Evolutionary conservation across 2,888 invertebrate genomes (phyloP), one percentile per base, ranked within the genome.

Genomic region (Bugula neritina): DNA sequence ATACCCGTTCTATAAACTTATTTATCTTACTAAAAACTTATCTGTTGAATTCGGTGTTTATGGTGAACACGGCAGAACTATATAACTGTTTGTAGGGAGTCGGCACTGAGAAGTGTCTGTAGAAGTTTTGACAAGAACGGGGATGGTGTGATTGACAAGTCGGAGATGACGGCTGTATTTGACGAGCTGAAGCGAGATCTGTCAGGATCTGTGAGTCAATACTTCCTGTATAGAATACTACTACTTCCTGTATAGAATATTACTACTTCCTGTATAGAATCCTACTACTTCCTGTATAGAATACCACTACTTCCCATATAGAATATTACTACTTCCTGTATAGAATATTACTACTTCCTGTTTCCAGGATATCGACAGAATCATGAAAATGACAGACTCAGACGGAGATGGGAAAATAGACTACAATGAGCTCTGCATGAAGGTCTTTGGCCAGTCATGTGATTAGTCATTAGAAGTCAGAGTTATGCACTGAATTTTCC

Each of bases 371-470:
- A 69, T 72, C 0, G 34, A 69, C 17, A 34, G 54, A 23, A 54
- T 73, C 35, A 72, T 73, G 69, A 34, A 43, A 13, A 43, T 55
- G 70, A 54, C 57, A 5, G 73, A 73, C 54, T 23, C 29, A 17
- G 73, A 73, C 35, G 72, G 71, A 2, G 52, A 52, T 55, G 55
- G 69, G 1, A 29, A 43, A 10, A 17, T 73, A 5, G 71, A 72
- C n/a, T 73, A 73, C 54, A 71, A 73, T 29, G 73, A 73, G 69
- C 72, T 73, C 29, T 70, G 70, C 31, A 2, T 35, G 70, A 70
- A 70, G 54, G 54, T 70, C 25, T 70, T 70, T 70, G 70, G 70
- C 2, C n/a, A 70, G 23, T n/a, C 23, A n/a, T 70, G 70, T 70
- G 70, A 70, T 52, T 70, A 58, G 58, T n/a, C n/a, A n/a, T n/a